phyloP scores from a whole-genome alignment of 2,113 vertebrate species.

The Gasterosteus aculeatus region DNA sequence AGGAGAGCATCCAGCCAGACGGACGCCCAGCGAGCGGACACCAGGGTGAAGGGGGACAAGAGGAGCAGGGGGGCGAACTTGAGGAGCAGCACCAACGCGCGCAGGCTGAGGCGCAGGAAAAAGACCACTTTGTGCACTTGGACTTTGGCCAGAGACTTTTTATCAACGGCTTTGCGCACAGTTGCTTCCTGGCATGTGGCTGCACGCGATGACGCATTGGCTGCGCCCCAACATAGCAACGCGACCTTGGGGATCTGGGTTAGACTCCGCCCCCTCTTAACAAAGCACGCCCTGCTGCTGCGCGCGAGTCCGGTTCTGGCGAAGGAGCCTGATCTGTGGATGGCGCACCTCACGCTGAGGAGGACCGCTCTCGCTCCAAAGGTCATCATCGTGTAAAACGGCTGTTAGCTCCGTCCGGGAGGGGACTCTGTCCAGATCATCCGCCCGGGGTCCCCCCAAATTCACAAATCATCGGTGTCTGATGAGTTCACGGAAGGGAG shows the following conservation, averaged over 20 bases:
- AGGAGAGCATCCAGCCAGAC: slow-evolving; percentile 88
- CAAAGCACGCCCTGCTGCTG: slow-evolving; percentile 21
- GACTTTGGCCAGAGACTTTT: slow-evolving; percentile 75
- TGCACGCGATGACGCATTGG: slow-evolving; percentile 24
- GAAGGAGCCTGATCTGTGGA: slow-evolving; percentile 51
- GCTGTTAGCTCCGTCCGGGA: slow-evolving; percentile 16
- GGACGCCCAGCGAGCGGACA: slow-evolving; percentile 72
- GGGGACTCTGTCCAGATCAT: neutral
- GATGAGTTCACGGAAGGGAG: too few relatives aligned
- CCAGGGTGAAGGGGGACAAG: slow-evolving; percentile 84
- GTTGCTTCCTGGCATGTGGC: slow-evolving; percentile 62
- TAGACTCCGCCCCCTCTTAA: slow-evolving; percentile 55
- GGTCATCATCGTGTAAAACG: slow-evolving; percentile 5
- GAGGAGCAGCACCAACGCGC: slow-evolving; percentile 84
- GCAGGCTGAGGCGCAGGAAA: slow-evolving; percentile 77
- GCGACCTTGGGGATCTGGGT: slow-evolving; percentile 76
- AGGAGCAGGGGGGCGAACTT: slow-evolving; percentile 90
- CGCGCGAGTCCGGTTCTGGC: slow-evolving; percentile 44
- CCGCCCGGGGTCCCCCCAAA: neutral
- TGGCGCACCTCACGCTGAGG: slow-evolving; percentile 54
- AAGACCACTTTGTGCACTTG: slow-evolving; percentile 79
- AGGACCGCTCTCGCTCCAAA: slow-evolving; percentile 57
- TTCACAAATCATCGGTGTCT: neutral
- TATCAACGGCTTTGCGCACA: slow-evolving; percentile 27
- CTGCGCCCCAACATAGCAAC: slow-evolving; percentile 74